A percentile compares a stretch with the other conserved stretches of the same genome.
phyloP scores from a whole-genome alignment of 2,888 invertebrate genomes.

The Matsumyia berberina region DNA sequence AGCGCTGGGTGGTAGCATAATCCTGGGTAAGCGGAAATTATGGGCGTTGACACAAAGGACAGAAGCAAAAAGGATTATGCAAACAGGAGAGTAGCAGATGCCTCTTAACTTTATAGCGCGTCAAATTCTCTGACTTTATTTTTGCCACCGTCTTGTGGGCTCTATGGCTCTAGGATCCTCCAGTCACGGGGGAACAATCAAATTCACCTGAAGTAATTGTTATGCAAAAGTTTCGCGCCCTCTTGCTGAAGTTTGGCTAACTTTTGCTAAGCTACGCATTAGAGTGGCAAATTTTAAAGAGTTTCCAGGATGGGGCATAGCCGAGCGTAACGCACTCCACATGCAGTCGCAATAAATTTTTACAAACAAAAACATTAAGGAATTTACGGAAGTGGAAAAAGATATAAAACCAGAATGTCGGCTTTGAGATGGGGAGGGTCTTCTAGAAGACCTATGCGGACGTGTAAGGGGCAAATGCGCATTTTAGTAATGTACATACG shows the following conservation, averaged over 20 bases:
- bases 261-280: slow-evolving; percentile 66
- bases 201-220: slow-evolving; percentile 76
- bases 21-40: slow-evolving; percentile 75
- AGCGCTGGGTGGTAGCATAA: slow-evolving; percentile 58
- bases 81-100: slow-evolving; percentile 73
- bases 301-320: slow-evolving; percentile 20
- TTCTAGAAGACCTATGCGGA: background rate
- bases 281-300: slow-evolving; percentile 59
- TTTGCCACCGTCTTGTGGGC: slow-evolving; percentile 55
- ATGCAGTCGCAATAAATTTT: slow-evolving; percentile 39
- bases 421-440: background rate
- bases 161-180: slow-evolving; percentile 51
- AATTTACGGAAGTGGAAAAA: background rate
- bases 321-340: slow-evolving; percentile 10
- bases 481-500: slow-evolving; percentile 19
- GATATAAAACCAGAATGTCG: slow-evolving; percentile 4
- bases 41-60: slow-evolving; percentile 76
- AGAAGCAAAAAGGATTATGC: slow-evolving; percentile 74
- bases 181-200: slow-evolving; percentile 72
- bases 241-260: slow-evolving; percentile 60
- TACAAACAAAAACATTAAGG: background rate
- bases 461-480: background rate
- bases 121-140: slow-evolving; percentile 67
- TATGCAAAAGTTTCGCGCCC: slow-evolving; percentile 70
- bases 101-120: slow-evolving; percentile 73